Conservation (phyloP, 2,113 vertebrate genomes). For the Ia io region DNA sequence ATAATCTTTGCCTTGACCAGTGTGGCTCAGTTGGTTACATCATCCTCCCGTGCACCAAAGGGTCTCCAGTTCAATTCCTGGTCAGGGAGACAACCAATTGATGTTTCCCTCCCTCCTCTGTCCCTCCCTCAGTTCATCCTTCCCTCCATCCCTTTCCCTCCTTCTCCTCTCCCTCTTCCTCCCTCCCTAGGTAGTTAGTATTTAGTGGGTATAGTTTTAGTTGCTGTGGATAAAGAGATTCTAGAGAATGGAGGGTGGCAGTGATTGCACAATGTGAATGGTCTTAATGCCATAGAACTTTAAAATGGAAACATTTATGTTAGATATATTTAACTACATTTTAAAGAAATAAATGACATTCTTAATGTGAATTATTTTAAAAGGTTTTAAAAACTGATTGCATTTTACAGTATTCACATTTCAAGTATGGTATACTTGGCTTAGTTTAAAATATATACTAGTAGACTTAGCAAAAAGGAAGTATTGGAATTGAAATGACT, state of each 20-base stretch:
- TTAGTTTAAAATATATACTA: neutral
- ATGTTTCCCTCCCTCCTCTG: neutral
- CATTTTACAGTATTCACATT: neutral
- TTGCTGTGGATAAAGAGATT: neutral
- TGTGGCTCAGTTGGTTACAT: neutral
- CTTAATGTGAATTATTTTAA: neutral
- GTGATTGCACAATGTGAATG: neutral
- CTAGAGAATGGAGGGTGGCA: neutral
- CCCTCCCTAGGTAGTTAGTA: neutral
- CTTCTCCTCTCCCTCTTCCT: neutral
- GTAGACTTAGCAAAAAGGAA: neutral
- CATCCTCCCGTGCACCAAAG: neutral
- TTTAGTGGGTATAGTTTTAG: neutral
- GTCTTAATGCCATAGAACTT: neutral
- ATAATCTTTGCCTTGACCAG: neutral
- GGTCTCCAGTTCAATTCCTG: neutral
- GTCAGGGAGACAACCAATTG: neutral
- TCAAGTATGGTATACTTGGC: neutral
- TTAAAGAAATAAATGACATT: neutral
- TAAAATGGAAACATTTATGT: neutral
- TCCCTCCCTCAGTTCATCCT: too few species aligned
- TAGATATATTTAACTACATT: neutral
- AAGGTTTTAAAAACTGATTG: neutral
- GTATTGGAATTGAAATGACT: neutral
- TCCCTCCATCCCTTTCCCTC: neutral